These are phyloP conservation scores for Microtus richardsoni DNA, from an alignment of 2,113 vertebrate species.

Conservation along the genomic window DNA sequence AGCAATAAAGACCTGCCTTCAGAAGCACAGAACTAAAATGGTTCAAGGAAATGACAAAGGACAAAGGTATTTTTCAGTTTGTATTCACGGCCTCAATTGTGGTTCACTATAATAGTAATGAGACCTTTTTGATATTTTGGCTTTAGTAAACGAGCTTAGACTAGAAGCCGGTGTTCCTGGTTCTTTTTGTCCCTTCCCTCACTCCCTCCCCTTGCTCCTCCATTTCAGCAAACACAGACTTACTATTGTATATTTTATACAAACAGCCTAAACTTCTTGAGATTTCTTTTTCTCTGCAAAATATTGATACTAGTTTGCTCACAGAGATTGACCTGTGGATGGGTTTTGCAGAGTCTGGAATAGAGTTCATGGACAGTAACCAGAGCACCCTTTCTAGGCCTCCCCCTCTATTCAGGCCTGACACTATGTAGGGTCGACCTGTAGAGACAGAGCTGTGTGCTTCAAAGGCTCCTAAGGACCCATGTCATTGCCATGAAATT, in stretches of 20 bases:
- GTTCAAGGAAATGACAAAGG: constrained; percentile 43
- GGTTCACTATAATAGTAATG: background rate
- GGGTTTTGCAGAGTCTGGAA: background rate
- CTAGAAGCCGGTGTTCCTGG: background rate
- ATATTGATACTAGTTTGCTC: background rate
- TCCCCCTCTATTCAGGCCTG: background rate
- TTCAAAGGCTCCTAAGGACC: background rate
- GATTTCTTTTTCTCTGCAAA: background rate
- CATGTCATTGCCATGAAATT: background rate
- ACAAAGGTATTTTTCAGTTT: background rate
- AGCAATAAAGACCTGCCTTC: background rate
- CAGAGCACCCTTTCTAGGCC: background rate
- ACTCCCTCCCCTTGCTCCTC: background rate
- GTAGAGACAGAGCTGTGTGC: background rate
- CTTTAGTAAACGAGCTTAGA: background rate
- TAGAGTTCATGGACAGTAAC: background rate
- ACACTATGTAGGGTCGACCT: background rate
- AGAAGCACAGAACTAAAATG: background rate
- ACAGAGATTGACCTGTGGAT: background rate
- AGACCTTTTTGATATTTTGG: constrained; percentile 1
- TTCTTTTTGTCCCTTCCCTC: background rate
- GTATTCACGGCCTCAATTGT: background rate
- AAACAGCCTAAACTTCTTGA: background rate
- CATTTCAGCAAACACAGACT: background rate
- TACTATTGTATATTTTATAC: background rate